These are phyloP conservation scores for Zaprionus obscuricornis DNA, from an alignment of 2,888 invertebrate genomes.

Conservation along the genomic window DNA sequence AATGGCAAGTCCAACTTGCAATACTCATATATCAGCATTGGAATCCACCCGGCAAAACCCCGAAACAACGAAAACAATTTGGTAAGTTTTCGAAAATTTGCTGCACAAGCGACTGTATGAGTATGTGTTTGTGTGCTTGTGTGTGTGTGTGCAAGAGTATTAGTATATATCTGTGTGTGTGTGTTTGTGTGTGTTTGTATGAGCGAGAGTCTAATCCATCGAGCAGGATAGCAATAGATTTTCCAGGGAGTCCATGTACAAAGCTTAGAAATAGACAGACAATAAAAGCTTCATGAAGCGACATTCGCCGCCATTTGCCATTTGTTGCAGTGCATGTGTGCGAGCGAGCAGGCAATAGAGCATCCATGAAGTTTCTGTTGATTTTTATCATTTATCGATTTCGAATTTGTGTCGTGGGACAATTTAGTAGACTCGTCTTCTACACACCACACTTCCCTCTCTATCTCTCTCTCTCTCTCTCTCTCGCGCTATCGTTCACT, in stretches of 20 bases:
- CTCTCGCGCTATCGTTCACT: conserved; percentile 14
- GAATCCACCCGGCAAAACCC: conserved; percentile 78
- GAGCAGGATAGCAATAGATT: conserved; percentile 65
- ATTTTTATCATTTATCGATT: conserved; percentile 83
- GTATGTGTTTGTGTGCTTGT: conserved; percentile 9
- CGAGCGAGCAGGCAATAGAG: conserved; percentile 53
- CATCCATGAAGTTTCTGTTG: conserved; percentile 80
- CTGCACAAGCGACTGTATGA: conserved; percentile 50
- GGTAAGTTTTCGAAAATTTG: conserved; percentile 79
- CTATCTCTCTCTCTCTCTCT: conserved; percentile 17
- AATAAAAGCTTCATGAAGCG: conserved; percentile 80
- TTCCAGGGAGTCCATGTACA: conserved; percentile 70
- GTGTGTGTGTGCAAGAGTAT: conserved; percentile 25
- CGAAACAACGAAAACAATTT: conserved; percentile 78
- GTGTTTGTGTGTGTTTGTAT: conserved; percentile 21
- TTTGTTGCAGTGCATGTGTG: too few species aligned
- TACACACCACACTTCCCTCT: conserved; percentile 7
- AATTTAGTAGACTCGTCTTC: conserved; percentile 64
- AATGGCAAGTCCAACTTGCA: conserved; percentile 43
- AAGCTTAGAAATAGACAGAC: conserved; percentile 79
- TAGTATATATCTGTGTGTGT: too few species aligned
- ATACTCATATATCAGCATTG: conserved; percentile 74
- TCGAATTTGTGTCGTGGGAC: conserved; percentile 81
- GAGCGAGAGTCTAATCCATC: conserved; percentile 56
- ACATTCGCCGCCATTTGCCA: conserved; percentile 62